These are phyloP conservation scores for Rhinoptilus africanus DNA, from an alignment of 2,113 vertebrate species.

Conservation along the genomic window DNA sequence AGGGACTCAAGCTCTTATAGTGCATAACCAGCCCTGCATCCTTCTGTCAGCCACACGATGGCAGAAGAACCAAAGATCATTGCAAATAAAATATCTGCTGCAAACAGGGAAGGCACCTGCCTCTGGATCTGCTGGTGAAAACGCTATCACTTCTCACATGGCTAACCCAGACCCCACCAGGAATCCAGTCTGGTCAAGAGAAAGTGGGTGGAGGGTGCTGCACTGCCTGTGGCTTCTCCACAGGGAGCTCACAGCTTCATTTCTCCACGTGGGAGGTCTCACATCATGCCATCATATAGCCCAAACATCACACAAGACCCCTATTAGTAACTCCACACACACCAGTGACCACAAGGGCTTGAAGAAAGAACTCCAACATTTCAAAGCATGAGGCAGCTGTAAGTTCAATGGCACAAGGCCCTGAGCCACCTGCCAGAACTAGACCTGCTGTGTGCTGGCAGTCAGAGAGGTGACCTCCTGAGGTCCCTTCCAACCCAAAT, in stretches of 20 bases:
- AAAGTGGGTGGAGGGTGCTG: fast-evolving
- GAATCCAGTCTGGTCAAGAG: background rate
- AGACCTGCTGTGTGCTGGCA: background rate
- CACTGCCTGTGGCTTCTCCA: background rate
- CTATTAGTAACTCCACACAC: fast-evolving
- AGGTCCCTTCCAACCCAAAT: background rate
- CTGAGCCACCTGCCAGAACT: background rate
- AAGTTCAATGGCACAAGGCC: background rate
- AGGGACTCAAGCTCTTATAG: background rate
- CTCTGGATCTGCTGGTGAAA: background rate
- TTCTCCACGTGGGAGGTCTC: background rate
- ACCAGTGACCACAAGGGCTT: background rate
- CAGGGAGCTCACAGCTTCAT: background rate
- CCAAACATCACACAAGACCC: background rate
- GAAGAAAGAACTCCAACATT: background rate
- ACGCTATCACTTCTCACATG: fast-evolving
- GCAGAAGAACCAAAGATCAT: slow-evolving; percentile 8
- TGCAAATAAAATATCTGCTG: background rate
- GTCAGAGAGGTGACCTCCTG: background rate
- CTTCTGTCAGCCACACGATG: slow-evolving; percentile 14
- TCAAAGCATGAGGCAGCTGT: background rate
- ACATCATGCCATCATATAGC: no score
- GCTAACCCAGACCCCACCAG: background rate
- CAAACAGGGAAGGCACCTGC: background rate
- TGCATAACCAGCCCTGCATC: background rate